Conservation (phyloP, 2,888 invertebrate genomes). For the Nomada fucata region DNA sequence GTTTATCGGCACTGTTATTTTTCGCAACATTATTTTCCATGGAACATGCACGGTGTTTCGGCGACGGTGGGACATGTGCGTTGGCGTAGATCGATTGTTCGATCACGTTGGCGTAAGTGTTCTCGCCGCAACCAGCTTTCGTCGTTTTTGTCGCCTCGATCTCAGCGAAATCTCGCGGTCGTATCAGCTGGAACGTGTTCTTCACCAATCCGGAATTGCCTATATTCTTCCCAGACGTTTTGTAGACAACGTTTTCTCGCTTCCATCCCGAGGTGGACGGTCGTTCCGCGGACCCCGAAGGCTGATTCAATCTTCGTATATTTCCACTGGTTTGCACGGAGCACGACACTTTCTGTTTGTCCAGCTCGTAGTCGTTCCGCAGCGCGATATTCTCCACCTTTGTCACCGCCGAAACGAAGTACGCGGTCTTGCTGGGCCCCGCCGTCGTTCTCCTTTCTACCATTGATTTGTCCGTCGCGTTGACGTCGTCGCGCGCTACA, state of each 20-base stretch:
- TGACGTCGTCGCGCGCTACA: slow-evolving; percentile 38
- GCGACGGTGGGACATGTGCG: slow-evolving; percentile 66
- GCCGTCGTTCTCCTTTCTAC: slow-evolving; percentile 25
- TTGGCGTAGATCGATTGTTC: slow-evolving; percentile 79
- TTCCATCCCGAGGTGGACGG: slow-evolving; percentile 71
- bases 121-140: slow-evolving; percentile 67
- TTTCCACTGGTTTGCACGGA: slow-evolving; percentile 86
- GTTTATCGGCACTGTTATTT: slow-evolving; percentile 4
- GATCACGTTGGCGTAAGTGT: slow-evolving; percentile 85
- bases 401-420: slow-evolving; percentile 59
- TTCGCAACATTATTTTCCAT: slow-evolving; percentile 22
- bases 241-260: slow-evolving; percentile 74
- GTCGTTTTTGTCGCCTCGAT: slow-evolving; percentile 81
- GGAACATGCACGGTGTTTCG: slow-evolving; percentile 42
- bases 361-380: slow-evolving; percentile 68
- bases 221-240: slow-evolving; percentile 69
- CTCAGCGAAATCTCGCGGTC: slow-evolving; percentile 86
- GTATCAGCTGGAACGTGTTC: slow-evolving; percentile 85
- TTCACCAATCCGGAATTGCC: slow-evolving; percentile 72
- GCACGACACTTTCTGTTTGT: slow-evolving; percentile 85
- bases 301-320: slow-evolving; percentile 82
- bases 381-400: slow-evolving; percentile 54
- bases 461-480: slow-evolving; percentile 31
- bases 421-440: slow-evolving; percentile 50
- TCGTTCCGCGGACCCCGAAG: slow-evolving; percentile 47